A percentile compares a stretch with the other conserved stretches of the same genome.
Conservation (phyloP, 2,113 vertebrate species). For the Himantopus leucocephalus region DNA sequence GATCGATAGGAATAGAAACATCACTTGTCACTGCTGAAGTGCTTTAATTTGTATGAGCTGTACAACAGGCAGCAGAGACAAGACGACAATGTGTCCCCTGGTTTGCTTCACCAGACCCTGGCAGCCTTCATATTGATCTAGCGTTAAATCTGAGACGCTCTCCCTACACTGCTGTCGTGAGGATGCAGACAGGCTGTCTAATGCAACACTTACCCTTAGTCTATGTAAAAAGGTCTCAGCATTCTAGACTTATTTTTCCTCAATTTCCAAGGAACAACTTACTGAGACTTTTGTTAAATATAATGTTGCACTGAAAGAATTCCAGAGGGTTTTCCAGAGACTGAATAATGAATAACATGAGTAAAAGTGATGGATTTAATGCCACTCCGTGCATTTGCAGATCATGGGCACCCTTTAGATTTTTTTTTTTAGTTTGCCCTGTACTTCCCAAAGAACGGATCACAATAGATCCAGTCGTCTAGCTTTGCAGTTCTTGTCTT, state of each 20-base stretch:
- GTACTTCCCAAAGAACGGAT: neutral
- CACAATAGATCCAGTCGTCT: neutral
- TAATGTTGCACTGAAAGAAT: neutral
- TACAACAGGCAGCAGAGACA: slow-evolving; percentile 62
- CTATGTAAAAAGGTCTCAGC: neutral
- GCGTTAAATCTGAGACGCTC: slow-evolving; percentile 32
- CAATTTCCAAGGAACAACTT: neutral
- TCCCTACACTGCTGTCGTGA: neutral
- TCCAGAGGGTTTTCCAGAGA: neutral
- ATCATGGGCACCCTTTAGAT: neutral
- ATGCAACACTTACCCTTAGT: neutral
- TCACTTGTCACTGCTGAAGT: slow-evolving; percentile 55
- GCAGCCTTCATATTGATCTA: slow-evolving; percentile 67
- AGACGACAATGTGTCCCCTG: slow-evolving; percentile 46
- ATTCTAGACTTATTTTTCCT: neutral
- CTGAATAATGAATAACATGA: neutral
- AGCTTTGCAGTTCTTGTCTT: neutral
- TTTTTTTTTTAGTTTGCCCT: neutral
- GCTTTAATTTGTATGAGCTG: slow-evolving; percentile 61
- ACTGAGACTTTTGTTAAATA: neutral
- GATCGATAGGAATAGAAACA: slow-evolving; percentile 71
- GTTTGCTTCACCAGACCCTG: slow-evolving; percentile 24
- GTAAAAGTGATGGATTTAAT: neutral
- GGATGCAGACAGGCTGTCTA: slow-evolving; percentile 42
- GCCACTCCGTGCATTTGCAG: neutral